Evolutionary conservation across 2,797 vertebrate genomes (phyloP).

Genomic region (Sebastes trivittatus): DNA sequence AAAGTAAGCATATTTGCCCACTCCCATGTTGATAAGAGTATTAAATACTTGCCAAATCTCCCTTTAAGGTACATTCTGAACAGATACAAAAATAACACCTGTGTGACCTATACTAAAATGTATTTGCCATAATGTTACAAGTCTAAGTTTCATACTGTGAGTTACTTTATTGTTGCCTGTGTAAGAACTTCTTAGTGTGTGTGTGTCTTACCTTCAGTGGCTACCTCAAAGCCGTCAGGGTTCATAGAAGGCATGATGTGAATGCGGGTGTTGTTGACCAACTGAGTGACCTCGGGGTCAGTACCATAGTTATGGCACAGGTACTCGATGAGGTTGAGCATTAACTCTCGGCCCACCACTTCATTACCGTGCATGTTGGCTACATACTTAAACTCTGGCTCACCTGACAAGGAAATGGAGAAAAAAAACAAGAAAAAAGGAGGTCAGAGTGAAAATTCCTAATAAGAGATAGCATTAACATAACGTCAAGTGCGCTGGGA

Average conservation of each 20-base stretch:
- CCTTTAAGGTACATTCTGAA: too few species aligned
- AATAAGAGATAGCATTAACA: not conserved
- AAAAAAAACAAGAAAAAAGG: not conserved
- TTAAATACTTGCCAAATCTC: too few species aligned
- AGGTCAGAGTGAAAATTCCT: not conserved
- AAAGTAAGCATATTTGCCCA: too few species aligned
- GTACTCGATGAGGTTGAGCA: conserved; percentile 96
- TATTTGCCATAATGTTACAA: not conserved
- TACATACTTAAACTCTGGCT: conserved; percentile 97
- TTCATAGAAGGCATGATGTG: conserved; percentile 99
- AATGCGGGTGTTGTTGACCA: conserved; percentile 92
- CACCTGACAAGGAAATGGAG: conserved; percentile 80
- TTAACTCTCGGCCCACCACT: conserved; percentile 93
- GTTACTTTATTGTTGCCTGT: not conserved
- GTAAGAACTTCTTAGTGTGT: not conserved
- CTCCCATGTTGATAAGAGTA: too few species aligned
- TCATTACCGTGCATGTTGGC: conserved; percentile 99
- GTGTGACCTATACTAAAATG: not conserved
- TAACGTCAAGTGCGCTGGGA: not conserved
- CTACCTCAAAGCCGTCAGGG: conserved; percentile 94
- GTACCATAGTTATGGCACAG: conserved; percentile 94
- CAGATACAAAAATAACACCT: not conserved
- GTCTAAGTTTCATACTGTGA: not conserved
- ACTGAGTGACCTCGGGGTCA: conserved; percentile 89
- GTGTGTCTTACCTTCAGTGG: conserved; percentile 86